phyloP scores from a whole-genome alignment of 2,797 vertebrate genomes.

The Valencia hispanica region DNA sequence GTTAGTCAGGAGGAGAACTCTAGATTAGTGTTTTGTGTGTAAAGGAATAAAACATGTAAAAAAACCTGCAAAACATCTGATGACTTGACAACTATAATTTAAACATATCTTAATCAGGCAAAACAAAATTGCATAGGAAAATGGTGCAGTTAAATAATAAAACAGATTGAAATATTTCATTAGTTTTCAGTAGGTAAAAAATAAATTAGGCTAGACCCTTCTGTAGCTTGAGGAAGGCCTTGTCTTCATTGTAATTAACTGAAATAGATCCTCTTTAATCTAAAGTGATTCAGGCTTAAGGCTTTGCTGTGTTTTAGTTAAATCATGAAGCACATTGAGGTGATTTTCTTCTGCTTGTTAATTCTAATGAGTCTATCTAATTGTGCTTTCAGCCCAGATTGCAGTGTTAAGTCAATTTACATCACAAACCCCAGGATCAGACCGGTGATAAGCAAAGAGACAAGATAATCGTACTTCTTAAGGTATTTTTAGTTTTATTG shows the following conservation, averaged over 20 bases:
- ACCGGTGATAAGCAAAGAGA: not conserved
- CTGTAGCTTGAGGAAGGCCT: not conserved
- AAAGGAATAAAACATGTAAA: not conserved
- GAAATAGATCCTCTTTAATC: constrained; percentile 2
- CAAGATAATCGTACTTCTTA: not conserved
- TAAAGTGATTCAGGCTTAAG: constrained; percentile 7
- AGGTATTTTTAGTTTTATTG: not conserved
- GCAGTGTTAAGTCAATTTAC: constrained; percentile 16
- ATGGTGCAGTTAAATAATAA: not conserved
- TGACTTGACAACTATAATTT: not conserved
- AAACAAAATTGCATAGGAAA: not conserved
- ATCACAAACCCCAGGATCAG: not conserved
- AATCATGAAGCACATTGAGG: constrained; percentile 18
- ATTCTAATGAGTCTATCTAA: constrained; percentile 13
- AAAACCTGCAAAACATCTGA: not conserved
- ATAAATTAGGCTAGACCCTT: not conserved
- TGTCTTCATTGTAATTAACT: not conserved
- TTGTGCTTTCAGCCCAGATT: constrained; percentile 41
- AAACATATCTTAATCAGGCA: not conserved
- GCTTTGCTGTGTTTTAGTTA: constrained; percentile 7
- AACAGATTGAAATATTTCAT: not conserved
- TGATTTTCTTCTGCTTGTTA: constrained; percentile 8
- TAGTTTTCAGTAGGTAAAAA: not conserved
- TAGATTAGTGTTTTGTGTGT: not conserved
- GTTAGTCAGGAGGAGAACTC: not conserved